phyloP scores from a whole-genome alignment of 64 coral and sea anemone genomes.

The Montipora cactus region DNA sequence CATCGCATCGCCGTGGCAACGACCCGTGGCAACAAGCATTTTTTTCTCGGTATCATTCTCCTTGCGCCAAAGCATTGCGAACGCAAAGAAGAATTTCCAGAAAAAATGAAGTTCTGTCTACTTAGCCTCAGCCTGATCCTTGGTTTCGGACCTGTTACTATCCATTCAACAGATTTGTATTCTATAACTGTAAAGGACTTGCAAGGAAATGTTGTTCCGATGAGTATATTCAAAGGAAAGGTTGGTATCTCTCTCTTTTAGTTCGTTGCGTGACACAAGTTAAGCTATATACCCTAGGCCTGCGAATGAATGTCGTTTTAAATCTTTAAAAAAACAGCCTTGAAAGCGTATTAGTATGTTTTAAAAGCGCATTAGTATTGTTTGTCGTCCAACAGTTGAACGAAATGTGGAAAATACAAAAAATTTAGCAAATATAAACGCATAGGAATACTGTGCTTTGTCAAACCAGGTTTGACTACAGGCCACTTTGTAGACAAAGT shows the following conservation, averaged over 20 bases:
- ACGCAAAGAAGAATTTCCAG: neutral
- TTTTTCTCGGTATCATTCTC: neutral
- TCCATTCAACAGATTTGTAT: constrained; percentile 69
- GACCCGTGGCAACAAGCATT: neutral
- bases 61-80: neutral
- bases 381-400: too few species aligned
- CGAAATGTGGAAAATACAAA: too few species aligned
- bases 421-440: too few species aligned
- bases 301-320: too few species aligned
- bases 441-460: too few species aligned
- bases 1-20: constrained; percentile 25
- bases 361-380: too few species aligned
- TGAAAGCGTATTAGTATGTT: too few species aligned
- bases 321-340: too few species aligned
- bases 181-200: constrained; percentile 77
- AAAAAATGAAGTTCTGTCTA: neutral
- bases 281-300: neutral
- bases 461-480: neutral
- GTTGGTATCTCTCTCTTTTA: constrained; percentile 11
- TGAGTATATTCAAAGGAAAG: constrained; percentile 84
- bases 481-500: neutral
- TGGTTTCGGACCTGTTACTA: neutral
- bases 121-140: neutral
- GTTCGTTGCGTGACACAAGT: neutral
- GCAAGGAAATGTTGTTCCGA: constrained; percentile 71